Evolutionary conservation across 2,113 vertebrate species (phyloP).

Genomic region (Ceyx melanurus): DNA sequence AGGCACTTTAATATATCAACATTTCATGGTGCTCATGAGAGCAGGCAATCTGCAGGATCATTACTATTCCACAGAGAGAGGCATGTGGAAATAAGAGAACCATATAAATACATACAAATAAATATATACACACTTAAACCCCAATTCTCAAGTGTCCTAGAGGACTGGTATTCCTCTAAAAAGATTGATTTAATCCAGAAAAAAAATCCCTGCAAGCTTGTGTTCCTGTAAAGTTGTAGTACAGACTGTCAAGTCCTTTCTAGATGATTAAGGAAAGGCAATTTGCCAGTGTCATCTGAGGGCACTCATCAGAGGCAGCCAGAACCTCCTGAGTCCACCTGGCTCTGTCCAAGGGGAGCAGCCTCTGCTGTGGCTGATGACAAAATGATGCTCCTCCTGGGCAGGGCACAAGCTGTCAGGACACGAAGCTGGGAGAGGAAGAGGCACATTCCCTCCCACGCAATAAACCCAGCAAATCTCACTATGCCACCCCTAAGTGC

Average conservation of each 20-base stretch:
- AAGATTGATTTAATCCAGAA: constrained; percentile 40
- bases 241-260: constrained; percentile 8
- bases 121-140: constrained; percentile 4
- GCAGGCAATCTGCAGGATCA: constrained; percentile 1
- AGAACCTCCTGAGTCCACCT: not conserved
- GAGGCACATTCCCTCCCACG: not conserved
- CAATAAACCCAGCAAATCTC: not conserved
- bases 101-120: constrained; percentile 18
- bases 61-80: constrained; percentile 13
- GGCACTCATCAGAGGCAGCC: not conserved
- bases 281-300: not conserved
- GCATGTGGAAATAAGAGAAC: not conserved
- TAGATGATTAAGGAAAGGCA: not conserved
- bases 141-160: constrained; percentile 26
- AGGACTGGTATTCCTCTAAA: constrained; percentile 30
- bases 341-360: not conserved
- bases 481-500: not conserved
- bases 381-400: not conserved
- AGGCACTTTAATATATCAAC: not conserved
- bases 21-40: constrained; percentile 32
- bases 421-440: not conserved
- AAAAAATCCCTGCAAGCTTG: constrained; percentile 3
- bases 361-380: not conserved
- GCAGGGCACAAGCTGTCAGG: not conserved
- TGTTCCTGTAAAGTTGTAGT: constrained; percentile 28